Percentiles rank a stretch among this genome's conserved stretches.
phyloP scores from a whole-genome alignment of 2,113 vertebrate genomes.

The Thunnus thynnus region DNA sequence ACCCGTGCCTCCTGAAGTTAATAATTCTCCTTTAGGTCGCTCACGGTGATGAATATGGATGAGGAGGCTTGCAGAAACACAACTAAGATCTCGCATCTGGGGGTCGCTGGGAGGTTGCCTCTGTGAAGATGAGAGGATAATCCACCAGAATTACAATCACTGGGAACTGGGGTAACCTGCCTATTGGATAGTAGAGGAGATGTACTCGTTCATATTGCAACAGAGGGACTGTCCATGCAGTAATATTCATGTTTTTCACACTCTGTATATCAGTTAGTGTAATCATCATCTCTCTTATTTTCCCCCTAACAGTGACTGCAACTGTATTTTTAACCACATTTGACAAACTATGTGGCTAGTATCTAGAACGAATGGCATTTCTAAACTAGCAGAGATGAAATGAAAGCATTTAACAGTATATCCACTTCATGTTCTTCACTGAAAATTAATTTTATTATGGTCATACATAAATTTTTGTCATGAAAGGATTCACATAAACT shows the following conservation, averaged over 20 bases:
- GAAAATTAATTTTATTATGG: not conserved
- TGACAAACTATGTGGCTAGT: constrained; percentile 10
- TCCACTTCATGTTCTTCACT: not conserved
- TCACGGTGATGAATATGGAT: constrained; percentile 54
- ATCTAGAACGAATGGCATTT: constrained; percentile 1
- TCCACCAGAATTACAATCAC: constrained; percentile 33
- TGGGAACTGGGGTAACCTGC: not conserved
- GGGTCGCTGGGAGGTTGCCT: constrained; percentile 37
- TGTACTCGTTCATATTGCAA: not conserved
- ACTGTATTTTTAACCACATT: too few species aligned
- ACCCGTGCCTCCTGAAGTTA: constrained; percentile 22
- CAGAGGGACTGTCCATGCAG: not conserved
- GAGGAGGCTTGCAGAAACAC: constrained; percentile 27
- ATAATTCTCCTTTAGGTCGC: constrained; percentile 19
- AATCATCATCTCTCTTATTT: too few species aligned
- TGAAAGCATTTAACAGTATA: not conserved
- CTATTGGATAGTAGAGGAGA: not conserved
- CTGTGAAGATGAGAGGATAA: constrained; percentile 34
- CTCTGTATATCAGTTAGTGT: not conserved
- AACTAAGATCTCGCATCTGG: constrained; percentile 29
- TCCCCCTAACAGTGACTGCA: too few species aligned
- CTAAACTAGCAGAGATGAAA: constrained; percentile 5
- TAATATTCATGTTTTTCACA: not conserved
- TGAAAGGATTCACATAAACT: too few species aligned
- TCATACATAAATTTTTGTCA: not conserved